Evolutionary conservation across 1,140 invertebrate species (phyloP), one percentile per base, ranked within the genome.

Genomic region (Scaptodrosophila lebanonensis): DNA sequence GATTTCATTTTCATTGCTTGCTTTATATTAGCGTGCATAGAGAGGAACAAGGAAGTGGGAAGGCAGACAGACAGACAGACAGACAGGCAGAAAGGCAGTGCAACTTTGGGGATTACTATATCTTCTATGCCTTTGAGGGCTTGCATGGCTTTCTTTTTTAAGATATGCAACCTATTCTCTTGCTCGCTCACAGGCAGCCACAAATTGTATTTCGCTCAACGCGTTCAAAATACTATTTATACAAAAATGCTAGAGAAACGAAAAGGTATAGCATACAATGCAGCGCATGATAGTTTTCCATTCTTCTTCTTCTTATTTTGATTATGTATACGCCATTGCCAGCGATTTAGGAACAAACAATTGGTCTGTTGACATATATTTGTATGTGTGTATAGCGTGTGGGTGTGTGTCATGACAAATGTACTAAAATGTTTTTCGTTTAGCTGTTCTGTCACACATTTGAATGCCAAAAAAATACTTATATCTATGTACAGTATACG

Each of bases 341-440:
- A 79, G 75, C 73, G 73, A 79, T 79, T 79, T 79, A 77, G 68
- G 3, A 66, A 66, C n/a, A 70, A 77, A 56, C 67, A 77, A 72
- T 72, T 71, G n/a, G n/a, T n/a, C n/a, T n/a, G n/a, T 77, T 70
- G 76, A 67, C 67, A 77, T 77, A 73, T 75, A 66, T 66, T 66
- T 47, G 38, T 42, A 51, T 63, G 63, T 63, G 62, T 56, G 42
- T 51, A 25, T 13, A 20, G 43, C 25, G 9, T 25, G 20, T 17
- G n/a, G 16, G 35, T 17, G 47, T 32, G 6, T 13, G 73, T 82
- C 75, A 82, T 82, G 73, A 79, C 73, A 79, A 79, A 82, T 79
- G 73, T 79, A 82, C 73, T 79, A 82, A 79, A 79, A 69, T 69
- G 68, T 77, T 77, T n/a, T 77, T 77, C 53, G 72, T 54, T 73